Evolutionary conservation across 2,888 invertebrate species (phyloP).

Genomic region (Idaea straminata): DNA sequence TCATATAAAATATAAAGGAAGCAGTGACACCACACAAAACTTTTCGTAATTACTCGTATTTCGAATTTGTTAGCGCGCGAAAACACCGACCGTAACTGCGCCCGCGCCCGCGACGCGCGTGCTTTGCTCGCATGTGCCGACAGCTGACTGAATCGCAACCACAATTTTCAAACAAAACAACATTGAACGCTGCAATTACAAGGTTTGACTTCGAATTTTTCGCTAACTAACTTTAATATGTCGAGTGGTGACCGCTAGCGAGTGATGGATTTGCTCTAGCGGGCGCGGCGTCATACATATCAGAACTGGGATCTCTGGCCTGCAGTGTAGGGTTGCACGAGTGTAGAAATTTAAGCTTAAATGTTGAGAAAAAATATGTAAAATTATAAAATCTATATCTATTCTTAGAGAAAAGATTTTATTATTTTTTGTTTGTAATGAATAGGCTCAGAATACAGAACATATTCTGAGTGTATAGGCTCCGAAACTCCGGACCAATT

Average conservation of each 20-base stretch:
- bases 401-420: too few relatives aligned
- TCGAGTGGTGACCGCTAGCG: constrained; percentile 37
- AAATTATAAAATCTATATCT: too few relatives aligned
- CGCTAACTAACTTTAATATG: constrained; percentile 51
- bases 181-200: constrained; percentile 60
- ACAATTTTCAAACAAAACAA: constrained; percentile 44
- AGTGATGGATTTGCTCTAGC: constrained; percentile 26
- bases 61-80: constrained; percentile 48
- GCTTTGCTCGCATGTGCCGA: constrained; percentile 67
- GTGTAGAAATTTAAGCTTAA: neutral
- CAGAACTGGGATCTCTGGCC: constrained; percentile 14
- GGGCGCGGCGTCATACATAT: constrained; percentile 5
- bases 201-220: constrained; percentile 63
- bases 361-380: too few relatives aligned
- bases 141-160: constrained; percentile 78
- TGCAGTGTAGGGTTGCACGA: constrained; percentile 4
- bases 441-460: too few relatives aligned
- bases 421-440: too few relatives aligned
- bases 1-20: constrained; percentile 1
- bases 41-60: constrained; percentile 19
- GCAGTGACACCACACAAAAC: constrained; percentile 9
- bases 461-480: too few relatives aligned
- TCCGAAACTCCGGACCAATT: too few relatives aligned
- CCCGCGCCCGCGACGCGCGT: constrained; percentile 75
- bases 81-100: constrained; percentile 38